A percentile compares a stretch with the other conserved stretches of the same genome.
phyloP scores from a whole-genome alignment of 2,797 vertebrate species.

The Hoplostethus atlanticus region DNA sequence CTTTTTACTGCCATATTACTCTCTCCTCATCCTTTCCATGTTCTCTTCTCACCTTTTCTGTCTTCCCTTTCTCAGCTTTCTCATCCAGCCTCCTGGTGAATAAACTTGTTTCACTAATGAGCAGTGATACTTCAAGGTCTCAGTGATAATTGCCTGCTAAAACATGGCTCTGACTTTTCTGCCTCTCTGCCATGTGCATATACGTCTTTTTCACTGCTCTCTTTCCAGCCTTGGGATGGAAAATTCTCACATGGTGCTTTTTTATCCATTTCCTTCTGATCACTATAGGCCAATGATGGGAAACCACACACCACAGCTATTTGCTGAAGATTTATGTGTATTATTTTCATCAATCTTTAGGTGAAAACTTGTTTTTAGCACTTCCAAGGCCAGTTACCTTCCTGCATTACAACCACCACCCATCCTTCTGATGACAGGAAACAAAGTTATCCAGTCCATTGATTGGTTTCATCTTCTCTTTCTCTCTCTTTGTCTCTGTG shows the following conservation, averaged over 20 bases:
- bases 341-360: neutral
- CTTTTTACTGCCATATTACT: constrained; percentile 16
- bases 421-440: constrained; percentile 35
- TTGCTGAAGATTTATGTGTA: constrained; percentile 47
- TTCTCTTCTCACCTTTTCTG: constrained; percentile 9
- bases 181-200: constrained; percentile 55
- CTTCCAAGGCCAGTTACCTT: constrained; percentile 19
- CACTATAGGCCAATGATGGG: constrained; percentile 46
- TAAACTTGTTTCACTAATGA: constrained; percentile 78
- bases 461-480: constrained; percentile 5
- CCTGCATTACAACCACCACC: constrained; percentile 25
- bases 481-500: neutral
- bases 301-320: constrained; percentile 26
- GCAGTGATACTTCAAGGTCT: constrained; percentile 75
- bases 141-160: constrained; percentile 66
- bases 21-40: constrained; percentile 26
- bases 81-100: constrained; percentile 63
- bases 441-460: constrained; percentile 14
- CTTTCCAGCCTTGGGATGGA: constrained; percentile 29
- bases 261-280: constrained; percentile 57
- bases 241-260: constrained; percentile 18
- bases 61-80: constrained; percentile 28
- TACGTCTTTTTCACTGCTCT: constrained; percentile 50
- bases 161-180: constrained; percentile 65
- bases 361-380: constrained; percentile 8